Conservation (phyloP, 1,140 invertebrate genomes). For the Chironomus tepperi region DNA sequence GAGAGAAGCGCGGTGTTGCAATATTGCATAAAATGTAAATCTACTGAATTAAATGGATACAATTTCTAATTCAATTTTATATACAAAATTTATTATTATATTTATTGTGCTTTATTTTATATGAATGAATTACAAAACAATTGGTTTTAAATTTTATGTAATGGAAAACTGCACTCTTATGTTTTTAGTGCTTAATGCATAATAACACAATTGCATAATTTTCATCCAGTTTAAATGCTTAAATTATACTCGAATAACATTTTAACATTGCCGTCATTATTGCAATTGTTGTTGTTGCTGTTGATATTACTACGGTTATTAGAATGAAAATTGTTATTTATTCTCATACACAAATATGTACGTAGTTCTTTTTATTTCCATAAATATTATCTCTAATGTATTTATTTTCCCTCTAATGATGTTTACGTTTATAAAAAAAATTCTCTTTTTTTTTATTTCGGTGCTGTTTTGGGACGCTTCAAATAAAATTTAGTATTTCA, state of each 20-base stretch:
- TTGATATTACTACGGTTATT: too few species aligned
- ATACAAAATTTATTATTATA: background rate
- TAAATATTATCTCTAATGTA: too few species aligned
- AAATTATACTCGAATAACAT: conserved; percentile 9
- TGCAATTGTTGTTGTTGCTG: background rate
- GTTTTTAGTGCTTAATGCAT: background rate
- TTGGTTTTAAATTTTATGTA: conserved; percentile 1
- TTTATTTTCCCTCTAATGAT: too few species aligned
- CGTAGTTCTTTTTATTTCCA: too few species aligned
- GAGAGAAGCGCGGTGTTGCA: background rate
- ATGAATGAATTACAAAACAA: conserved; percentile 21
- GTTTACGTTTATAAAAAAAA: too few species aligned
- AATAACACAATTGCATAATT: background rate
- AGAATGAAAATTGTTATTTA: too few species aligned
- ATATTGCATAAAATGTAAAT: background rate
- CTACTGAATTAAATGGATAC: background rate
- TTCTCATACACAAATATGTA: too few species aligned
- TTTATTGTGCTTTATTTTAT: background rate
- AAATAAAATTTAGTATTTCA: too few species aligned
- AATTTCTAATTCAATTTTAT: conserved; percentile 23
- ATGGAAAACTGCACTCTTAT: background rate
- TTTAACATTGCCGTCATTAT: background rate
- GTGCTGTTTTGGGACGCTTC: too few species aligned
- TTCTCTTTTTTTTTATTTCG: too few species aligned
- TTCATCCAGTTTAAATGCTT: background rate